phyloP scores from a whole-genome alignment of 2,113 vertebrate genomes.

The Silurus glanis region DNA sequence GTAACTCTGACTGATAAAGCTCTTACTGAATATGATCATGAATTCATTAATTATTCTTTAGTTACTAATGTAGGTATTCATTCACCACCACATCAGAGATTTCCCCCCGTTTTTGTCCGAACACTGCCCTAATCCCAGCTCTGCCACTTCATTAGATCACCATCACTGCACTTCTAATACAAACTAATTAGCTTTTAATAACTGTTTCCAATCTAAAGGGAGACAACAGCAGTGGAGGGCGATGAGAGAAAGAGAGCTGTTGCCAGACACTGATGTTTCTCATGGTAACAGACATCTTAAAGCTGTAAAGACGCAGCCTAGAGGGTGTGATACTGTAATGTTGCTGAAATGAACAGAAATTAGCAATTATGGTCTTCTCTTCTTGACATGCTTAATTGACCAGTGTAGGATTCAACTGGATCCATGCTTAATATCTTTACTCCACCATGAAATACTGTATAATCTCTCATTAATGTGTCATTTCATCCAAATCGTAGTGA shows the following conservation, averaged over 20 bases:
- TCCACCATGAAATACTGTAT: not conserved
- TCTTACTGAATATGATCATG: not conserved
- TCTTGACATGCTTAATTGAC: not conserved
- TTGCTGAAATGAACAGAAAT: not conserved
- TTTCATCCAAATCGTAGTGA: not conserved
- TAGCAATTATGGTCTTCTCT: not conserved
- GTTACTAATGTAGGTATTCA: not conserved
- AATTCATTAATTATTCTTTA: not conserved
- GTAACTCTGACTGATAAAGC: not conserved
- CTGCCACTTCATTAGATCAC: constrained; percentile 5
- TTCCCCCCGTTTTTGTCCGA: not conserved
- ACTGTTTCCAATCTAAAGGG: not conserved
- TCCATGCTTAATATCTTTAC: not conserved
- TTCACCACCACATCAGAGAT: not conserved
- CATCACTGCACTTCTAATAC: constrained; percentile 9
- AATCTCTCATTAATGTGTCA: not conserved
- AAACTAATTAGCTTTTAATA: constrained; percentile 24
- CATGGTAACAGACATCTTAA: not conserved
- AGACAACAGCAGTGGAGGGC: not conserved
- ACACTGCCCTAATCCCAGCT: not conserved
- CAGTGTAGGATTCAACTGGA: not conserved
- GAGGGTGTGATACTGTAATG: not conserved
- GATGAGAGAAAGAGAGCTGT: not conserved
- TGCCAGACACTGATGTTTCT: not conserved
- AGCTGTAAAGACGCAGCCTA: not conserved